Base-by-base conservation (phyloP, 2,888 invertebrate species). In the Ectemnius lituratus region DNA sequence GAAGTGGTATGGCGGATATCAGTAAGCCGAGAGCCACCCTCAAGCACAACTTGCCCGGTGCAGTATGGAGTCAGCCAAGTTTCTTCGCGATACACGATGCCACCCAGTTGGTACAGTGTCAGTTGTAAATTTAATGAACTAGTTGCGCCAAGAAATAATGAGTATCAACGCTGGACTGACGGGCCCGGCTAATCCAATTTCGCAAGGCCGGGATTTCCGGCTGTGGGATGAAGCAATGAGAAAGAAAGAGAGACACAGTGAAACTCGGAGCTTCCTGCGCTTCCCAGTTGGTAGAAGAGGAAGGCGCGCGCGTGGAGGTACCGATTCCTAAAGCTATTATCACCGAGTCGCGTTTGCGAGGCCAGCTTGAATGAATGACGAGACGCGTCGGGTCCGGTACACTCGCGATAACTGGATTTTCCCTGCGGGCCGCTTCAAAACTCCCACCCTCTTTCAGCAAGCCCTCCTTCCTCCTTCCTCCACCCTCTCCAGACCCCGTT, bases 361-460 rank as follows among this genome's bases (percentile, higher is more conserved):
- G 37, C 37, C 37, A 8, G 37, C 62, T 65, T 56, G 61, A 67
- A 69, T 72, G 78, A 70, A 79, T 65, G 63, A 62, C 69, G 75
- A 46, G 64, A 56, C 70, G 61, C 69, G 76, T 67, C 64, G 69
- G 67, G 72, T 70, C 64, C 75, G 73, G 75, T 73, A 70, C 73
- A 75, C 75, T 78, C 77, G 75, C 70, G 78, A 78, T 80, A 80
- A 80, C 80, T 76, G 80, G 74, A 80, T 80, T 80, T 76, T 73
- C 63, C 79, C 72, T 62, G 74, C 23, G 80, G 79, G 74, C 73
- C 72, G 69, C 67, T 72, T 79, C 79, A 64, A 78, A 79, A 76
- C 76, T 73, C 52, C 62, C 67, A 16, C 62, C 63, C 49, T 52
- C 16, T 16, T 52, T 52, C 52, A 52, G 8, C 47, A 8, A 47